Conservation (phyloP, 2,888 invertebrate genomes). For the Drosophila parthenogenetica region DNA sequence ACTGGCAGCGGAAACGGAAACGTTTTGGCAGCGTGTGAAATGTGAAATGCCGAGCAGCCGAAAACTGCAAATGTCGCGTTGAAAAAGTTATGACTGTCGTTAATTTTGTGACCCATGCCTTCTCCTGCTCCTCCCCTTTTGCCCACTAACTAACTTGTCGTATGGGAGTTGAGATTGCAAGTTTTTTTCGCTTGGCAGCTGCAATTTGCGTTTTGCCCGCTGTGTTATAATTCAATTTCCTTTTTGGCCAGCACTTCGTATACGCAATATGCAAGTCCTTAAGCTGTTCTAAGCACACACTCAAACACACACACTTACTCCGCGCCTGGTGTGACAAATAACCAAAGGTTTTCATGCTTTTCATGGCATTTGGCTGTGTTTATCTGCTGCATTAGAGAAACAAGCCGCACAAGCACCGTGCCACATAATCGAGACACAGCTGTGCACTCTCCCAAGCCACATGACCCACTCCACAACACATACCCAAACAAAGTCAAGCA, state of each 20-base stretch:
- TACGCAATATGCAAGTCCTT: conserved; percentile 40
- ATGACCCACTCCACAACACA: background rate
- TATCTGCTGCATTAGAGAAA: conserved; percentile 68
- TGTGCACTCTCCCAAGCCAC: conserved; percentile 1
- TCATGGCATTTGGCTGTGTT: conserved; percentile 61
- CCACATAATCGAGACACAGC: conserved; percentile 24
- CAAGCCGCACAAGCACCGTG: conserved; percentile 20
- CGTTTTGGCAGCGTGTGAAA: conserved; percentile 79
- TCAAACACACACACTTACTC: background rate
- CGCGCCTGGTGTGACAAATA: conserved; percentile 65
- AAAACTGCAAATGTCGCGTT: conserved; percentile 70
- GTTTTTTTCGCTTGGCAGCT: conserved; percentile 3
- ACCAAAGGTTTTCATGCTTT: conserved; percentile 50
- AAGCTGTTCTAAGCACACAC: conserved; percentile 14
- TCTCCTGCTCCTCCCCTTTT: background rate
- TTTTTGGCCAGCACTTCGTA: conserved; percentile 24
- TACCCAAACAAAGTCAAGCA: background rate
- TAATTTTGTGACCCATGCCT: conserved; percentile 44
- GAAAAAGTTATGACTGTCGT: conserved; percentile 70
- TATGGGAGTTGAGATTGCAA: conserved; percentile 17
- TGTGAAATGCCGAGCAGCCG: conserved; percentile 69
- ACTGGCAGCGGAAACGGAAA: conserved; percentile 73
- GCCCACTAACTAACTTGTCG: background rate
- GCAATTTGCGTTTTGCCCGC: conserved; percentile 25
- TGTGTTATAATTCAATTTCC: conserved; percentile 61